Percentiles rank a stretch among this genome's conserved stretches.
These are phyloP conservation scores for Apoderus coryli DNA, from an alignment of 2,888 invertebrate species.

Conservation along the genomic window DNA sequence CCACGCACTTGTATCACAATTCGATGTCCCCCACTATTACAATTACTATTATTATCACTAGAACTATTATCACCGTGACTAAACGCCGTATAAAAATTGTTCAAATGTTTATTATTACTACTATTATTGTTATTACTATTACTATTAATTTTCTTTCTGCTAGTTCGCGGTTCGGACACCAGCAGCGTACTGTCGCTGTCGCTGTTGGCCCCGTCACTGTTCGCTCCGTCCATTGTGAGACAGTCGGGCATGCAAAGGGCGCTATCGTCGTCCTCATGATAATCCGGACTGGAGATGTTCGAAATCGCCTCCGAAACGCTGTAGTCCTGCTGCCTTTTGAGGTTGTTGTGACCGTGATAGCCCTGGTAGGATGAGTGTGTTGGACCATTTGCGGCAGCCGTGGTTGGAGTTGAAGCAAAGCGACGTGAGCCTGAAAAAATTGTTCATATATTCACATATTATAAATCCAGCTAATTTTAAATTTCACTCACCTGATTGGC, in stretches of 20 bases:
- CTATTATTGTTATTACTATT: conserved; percentile 17
- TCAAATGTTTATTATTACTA: no score
- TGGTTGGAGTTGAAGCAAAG: no score
- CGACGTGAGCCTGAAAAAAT: no score
- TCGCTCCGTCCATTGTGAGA: conserved; percentile 74
- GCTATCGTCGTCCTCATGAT: conserved; percentile 75
- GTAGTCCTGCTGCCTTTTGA: conserved; percentile 43
- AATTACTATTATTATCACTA: no score
- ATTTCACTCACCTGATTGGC: conserved; percentile 48
- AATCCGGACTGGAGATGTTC: conserved; percentile 81
- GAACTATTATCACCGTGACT: conserved; percentile 36
- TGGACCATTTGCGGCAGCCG: conserved; percentile 3
- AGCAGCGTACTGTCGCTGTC: conserved; percentile 81
- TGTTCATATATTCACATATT: no score
- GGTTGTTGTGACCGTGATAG: no score
- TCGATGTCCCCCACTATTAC: conserved; percentile 47
- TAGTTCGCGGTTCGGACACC: conserved; percentile 59
- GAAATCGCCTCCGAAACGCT: conserved; percentile 77
- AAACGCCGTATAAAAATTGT: conserved; percentile 31
- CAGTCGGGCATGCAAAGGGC: conserved; percentile 70
- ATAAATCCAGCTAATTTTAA: no score
- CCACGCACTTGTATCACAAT: conserved; percentile 73
- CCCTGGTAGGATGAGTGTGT: no score
- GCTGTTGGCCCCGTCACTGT: conserved; percentile 71
- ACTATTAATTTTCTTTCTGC: no score